Conservation (phyloP, 2,113 vertebrate genomes). For the Melospiza melodia region DNA sequence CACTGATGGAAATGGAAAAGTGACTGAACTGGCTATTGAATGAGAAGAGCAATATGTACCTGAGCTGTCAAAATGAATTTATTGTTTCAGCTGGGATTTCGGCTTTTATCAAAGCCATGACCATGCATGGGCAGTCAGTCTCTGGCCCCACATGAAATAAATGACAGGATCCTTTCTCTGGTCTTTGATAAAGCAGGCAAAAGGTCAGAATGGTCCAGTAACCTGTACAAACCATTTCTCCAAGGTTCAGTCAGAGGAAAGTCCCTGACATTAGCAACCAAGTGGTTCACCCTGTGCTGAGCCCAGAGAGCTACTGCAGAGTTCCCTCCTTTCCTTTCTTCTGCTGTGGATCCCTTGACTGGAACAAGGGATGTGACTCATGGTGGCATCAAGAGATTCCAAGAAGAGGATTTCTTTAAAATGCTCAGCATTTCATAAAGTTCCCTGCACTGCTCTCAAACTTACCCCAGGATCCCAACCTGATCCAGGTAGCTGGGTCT, state of each 20-base stretch:
- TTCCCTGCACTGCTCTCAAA: not conserved
- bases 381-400: not conserved
- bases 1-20: not conserved
- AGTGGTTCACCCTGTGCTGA: not conserved
- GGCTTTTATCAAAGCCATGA: not conserved
- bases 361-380: not conserved
- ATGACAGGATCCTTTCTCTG: not conserved
- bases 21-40: not conserved
- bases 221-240: not conserved
- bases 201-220: not conserved
- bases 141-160: not conserved
- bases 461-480: not conserved
- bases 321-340: not conserved
- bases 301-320: not conserved
- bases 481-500: not conserved
- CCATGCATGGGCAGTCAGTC: not conserved
- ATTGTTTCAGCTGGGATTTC: not conserved
- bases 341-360: not conserved
- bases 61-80: not conserved
- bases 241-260: not conserved
- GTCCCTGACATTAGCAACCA: not conserved
- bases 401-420: not conserved
- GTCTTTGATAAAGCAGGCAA: not conserved
- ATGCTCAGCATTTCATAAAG: not conserved
- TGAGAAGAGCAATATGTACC: not conserved